phyloP scores from a whole-genome alignment of 2,797 vertebrate species.

The Anniella stebbinsi region DNA sequence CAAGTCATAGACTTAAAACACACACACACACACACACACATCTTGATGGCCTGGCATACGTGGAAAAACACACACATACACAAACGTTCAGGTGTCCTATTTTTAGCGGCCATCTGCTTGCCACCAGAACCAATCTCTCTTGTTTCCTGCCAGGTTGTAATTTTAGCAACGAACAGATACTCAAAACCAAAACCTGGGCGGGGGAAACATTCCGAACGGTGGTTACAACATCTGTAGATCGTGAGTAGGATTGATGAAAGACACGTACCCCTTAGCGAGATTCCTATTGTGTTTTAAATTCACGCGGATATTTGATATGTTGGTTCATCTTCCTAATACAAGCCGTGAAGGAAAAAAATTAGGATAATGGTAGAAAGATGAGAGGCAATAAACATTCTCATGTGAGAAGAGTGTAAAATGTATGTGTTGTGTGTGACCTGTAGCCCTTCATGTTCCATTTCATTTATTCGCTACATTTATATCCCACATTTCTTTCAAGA shows the following conservation, averaged over 20 bases:
- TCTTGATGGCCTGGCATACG: background rate
- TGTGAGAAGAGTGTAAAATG: too few species aligned
- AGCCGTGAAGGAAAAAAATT: background rate
- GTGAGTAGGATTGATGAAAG: background rate
- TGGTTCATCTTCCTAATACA: background rate
- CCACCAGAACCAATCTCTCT: background rate
- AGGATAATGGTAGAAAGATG: background rate
- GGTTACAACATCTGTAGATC: background rate
- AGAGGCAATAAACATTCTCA: too few species aligned
- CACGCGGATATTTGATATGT: background rate
- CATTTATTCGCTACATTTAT: too few species aligned
- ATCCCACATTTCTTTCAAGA: too few species aligned
- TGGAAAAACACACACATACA: too few species aligned
- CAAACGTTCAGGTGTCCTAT: background rate
- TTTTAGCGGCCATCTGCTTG: slow-evolving; percentile 22
- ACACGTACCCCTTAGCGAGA: background rate
- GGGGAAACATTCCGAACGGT: background rate
- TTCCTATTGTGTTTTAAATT: background rate
- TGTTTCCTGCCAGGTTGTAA: background rate
- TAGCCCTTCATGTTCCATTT: too few species aligned
- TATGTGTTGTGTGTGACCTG: too few species aligned
- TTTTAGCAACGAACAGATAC: background rate
- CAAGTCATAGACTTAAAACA: background rate
- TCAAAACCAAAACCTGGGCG: background rate
- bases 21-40: background rate